A percentile compares a stretch with the other conserved stretches of the same genome.
These are phyloP conservation scores for Chionomys nivalis DNA, from an alignment of 2,113 vertebrate genomes.

Conservation along the genomic window DNA sequence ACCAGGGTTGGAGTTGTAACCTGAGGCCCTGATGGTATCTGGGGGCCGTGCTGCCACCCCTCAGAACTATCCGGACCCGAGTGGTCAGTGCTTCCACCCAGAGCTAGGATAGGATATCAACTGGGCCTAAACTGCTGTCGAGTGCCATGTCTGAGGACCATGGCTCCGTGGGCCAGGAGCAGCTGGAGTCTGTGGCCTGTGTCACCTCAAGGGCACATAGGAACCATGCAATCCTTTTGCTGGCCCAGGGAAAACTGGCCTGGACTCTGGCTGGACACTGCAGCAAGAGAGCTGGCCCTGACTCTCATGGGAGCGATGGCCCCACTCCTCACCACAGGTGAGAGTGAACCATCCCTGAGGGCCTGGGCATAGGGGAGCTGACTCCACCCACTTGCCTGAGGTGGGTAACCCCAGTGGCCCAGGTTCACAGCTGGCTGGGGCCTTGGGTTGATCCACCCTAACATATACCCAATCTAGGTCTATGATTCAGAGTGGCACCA, in stretches of 20 bases:
- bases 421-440: not conserved
- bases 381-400: not conserved
- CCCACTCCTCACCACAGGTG: not conserved
- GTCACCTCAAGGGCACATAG: not conserved
- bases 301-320: too few species aligned
- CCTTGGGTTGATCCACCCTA: not conserved
- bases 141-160: too few species aligned
- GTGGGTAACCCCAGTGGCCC: not conserved
- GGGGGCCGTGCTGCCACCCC: too few species aligned
- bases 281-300: not conserved
- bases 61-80: not conserved
- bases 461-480: not conserved
- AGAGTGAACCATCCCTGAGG: not conserved
- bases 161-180: too few species aligned
- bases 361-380: not conserved
- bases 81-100: not conserved
- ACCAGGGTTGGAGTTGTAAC: too few species aligned
- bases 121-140: too few species aligned
- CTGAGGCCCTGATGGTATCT: not conserved
- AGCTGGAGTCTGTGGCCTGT: not conserved
- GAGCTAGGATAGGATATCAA: not conserved
- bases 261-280: not conserved
- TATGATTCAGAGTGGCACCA: not conserved
- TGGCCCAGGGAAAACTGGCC: not conserved
- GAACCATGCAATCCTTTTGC: not conserved